Evolutionary conservation across 2,888 invertebrate genomes (phyloP), one percentile per base, ranked within the genome.

Genomic region (Temnothorax rugatulus): DNA sequence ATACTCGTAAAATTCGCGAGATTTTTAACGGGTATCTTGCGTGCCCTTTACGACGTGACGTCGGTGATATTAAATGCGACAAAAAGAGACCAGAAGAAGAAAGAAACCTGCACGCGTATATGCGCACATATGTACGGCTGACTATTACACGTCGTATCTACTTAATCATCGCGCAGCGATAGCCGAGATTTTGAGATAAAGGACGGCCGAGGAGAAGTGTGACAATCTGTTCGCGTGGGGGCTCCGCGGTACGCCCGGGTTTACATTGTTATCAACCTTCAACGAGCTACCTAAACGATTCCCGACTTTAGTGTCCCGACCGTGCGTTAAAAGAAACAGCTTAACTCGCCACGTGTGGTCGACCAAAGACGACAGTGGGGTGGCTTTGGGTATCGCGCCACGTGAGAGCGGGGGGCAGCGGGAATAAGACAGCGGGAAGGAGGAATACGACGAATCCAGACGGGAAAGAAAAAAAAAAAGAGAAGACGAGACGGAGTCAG

Each of bases 341-440:
- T 63, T 50, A 81, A 75, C 52, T 87, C 88, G 47, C 89, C 76
- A 84, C 88, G 88, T 87, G 89, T 89, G 88, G 89, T 89, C 88
- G 73, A 15, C 11, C 54, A 68, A 8, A 50, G 44, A 59, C 18
- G 73, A 50, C 77, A 73, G 34, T 79, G 59, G 74, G 59, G 74
- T 18, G 44, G 59, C 47, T 59, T 71, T 59, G 25, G 34, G 34
- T 54, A 34, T 71, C 73, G 73, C 21, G 41, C 52, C 52, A 77
- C 41, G 69, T 73, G 47, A 21, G 34, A 18, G 82, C 50, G 88
- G 54, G 68, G 11, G 68, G 13, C 68, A 34, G 9, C 66, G 29
- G 57, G 71, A 81, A 34, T 52, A 50, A 81, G 81, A 81, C 68
- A 69, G 61, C 54, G 66, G 61, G 59, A n/a, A 74, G 63, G 3